Conservation (phyloP, 2,113 vertebrate genomes). For the Ciconia stormi region DNA sequence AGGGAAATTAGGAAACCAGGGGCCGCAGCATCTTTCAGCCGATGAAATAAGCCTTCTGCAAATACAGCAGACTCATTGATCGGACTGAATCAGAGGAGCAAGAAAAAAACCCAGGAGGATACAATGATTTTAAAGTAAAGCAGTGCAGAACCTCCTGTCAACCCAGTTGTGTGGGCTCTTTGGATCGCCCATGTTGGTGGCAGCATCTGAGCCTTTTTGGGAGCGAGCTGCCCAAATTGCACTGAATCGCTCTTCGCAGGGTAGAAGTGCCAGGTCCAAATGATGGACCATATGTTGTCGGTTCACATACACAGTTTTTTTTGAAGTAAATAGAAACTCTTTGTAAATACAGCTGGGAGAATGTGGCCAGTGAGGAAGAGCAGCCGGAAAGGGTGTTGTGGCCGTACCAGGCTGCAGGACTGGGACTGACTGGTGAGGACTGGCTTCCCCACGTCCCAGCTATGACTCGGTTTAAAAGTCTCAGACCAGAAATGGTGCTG, state of each 20-base stretch:
- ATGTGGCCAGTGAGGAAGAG: neutral
- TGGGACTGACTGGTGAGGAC: neutral
- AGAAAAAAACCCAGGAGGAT: neutral
- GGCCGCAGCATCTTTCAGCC: neutral
- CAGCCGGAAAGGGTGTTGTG: neutral
- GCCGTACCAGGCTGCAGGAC: neutral
- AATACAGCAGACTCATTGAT: neutral
- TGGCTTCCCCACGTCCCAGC: neutral
- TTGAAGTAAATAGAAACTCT: neutral
- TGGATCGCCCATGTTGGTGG: neutral
- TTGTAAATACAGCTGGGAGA: neutral
- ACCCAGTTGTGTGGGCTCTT: neutral
- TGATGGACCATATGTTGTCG: neutral
- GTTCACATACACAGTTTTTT: neutral
- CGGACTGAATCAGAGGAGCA: neutral
- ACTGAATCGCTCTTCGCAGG: neutral
- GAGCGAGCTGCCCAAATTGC: neutral
- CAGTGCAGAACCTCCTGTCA: neutral
- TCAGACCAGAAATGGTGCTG: rapidly evolving
- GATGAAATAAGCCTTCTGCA: neutral
- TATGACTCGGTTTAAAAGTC: rapidly evolving
- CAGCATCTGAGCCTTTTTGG: neutral
- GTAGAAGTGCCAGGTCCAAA: neutral
- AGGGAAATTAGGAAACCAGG: neutral
- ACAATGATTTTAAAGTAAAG: neutral